Base-by-base conservation (phyloP, 2,888 invertebrate genomes). In the Timandra comae region DNA sequence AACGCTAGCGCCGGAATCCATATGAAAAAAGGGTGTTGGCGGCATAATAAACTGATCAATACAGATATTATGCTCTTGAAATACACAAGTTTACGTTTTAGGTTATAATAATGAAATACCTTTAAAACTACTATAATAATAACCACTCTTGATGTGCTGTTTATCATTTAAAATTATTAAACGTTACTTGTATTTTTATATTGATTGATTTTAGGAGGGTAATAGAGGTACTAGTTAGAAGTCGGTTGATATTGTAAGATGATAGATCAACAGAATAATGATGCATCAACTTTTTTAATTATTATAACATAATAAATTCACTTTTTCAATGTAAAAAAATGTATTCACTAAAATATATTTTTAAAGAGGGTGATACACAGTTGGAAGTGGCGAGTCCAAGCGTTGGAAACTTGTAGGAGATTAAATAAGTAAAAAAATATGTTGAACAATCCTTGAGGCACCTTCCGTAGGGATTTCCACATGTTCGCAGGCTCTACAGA, bases 321-420 rank as follows among this genome's bases (percentile, higher is more conserved):
- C 46, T 49, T 49, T 56, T 55, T 51, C 54, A 51, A 50, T 45
- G 52, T 49, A 37, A 43, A 46, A 46, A 48, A 54, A 45, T 39
- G 61, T 50, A 58, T 56, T 56, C 55, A 59, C 42, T 50, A 44
- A 57, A 60, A 51, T 48, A 51, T 49, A 51, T 47, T 61, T 53
- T 48, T 62, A 61, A 63, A 54, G 54, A 40, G 42, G 42, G 58
- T 57, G 57, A 61, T 64, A 63, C 57, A 63, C 16, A 16, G 16
- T 60, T 52, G 44, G 52, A 43, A 54, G 56, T 52, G 24, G 46
- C 43, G 56, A 57, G 63, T 54, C 54, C 59, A 54, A 63, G 62
- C 11, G 24, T 24, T 65, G 52, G 58, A 60, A 65, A 68, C 53
- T 52, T 63, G 54, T 60, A 58, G 56, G 50, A 63, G 63, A 61